Conservation (phyloP, 2,888 invertebrate species). For the Drosophila meridionalis region DNA sequence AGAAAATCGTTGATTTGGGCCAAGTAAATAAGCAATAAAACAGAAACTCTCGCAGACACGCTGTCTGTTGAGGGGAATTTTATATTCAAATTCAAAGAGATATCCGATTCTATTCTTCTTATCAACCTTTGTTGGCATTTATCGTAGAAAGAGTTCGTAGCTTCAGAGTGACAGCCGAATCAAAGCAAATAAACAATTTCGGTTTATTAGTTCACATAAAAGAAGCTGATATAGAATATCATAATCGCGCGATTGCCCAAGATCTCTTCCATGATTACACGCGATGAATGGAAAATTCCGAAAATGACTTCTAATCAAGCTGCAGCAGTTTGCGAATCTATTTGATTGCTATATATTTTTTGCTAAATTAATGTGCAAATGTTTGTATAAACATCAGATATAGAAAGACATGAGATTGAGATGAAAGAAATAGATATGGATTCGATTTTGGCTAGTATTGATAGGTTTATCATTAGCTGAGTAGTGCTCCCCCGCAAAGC, state of each 20-base stretch:
- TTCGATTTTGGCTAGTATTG: not conserved
- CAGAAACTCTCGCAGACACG: not conserved
- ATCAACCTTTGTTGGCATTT: not conserved
- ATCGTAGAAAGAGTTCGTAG: not conserved
- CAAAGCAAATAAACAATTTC: slow-evolving; percentile 7
- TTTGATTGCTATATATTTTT: not conserved
- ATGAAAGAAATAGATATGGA: not conserved
- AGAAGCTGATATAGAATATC: slow-evolving; percentile 16
- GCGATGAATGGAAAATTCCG: not conserved
- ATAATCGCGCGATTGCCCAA: slow-evolving; percentile 28
- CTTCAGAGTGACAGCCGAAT: not conserved
- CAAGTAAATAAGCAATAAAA: not conserved
- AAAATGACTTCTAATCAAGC: not conserved
- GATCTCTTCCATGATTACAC: slow-evolving; percentile 11
- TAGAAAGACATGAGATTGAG: not conserved
- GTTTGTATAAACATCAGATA: not conserved
- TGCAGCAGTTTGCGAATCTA: not conserved
- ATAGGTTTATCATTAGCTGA: not conserved
- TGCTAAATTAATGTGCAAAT: not conserved
- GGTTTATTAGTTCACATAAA: not conserved
- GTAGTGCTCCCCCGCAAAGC: not conserved
- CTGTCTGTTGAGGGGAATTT: not conserved
- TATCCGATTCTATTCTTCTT: not conserved
- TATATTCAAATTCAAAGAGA: not conserved
- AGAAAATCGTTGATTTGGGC: not conserved